Base-by-base conservation (phyloP, 2,888 invertebrate genomes). In the Torymus texanus region DNA sequence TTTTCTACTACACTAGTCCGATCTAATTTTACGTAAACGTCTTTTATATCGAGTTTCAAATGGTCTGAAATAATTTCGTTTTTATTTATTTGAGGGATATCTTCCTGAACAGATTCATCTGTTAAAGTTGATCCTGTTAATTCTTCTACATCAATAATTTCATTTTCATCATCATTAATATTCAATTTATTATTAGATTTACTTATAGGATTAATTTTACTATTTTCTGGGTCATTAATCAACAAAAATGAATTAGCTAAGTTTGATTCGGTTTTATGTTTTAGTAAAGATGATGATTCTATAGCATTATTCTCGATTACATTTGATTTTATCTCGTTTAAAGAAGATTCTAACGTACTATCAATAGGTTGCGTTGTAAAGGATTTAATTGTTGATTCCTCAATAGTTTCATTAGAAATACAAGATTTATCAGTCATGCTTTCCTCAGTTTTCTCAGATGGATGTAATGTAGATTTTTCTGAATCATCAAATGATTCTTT, bases 401-500 rank as follows among this genome's bases (percentile, higher is more conserved):
- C 62, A 63, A 56, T 68, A 8, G 12, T 72, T 70, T 81, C 77
- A 59, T 59, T 77, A 3, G 81, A 75, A 78, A 50, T 80, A 75
- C 73, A 75, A 16, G 62, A 75, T 61, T 82, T 78, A 72, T 78
- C 50, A 53, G 16, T 65, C 41, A 75, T 53, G 50, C 51, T 81
- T 67, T 81, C 80, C 53, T 75, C 73, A 16, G 29, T n/a, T 75
- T 56, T 81, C 21, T 67, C 75, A 71, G 68, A 14, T 55, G 77
- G 16, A 18, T 77, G 71, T 75, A 68, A 71, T 56, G 68, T 21
- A 59, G 76, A 71, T 58, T 70, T 74, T 71, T 75, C 72, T 21
- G 63, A 73, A 77, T 82, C 78, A 70, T 53, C 67, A 63, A 68
- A 55, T 59, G 81, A 75, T 78, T 82, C 81, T 79, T 81, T 63